These are phyloP conservation scores for Nomada ferruginata DNA, from an alignment of 2,888 invertebrate genomes.

Conservation along the genomic window DNA sequence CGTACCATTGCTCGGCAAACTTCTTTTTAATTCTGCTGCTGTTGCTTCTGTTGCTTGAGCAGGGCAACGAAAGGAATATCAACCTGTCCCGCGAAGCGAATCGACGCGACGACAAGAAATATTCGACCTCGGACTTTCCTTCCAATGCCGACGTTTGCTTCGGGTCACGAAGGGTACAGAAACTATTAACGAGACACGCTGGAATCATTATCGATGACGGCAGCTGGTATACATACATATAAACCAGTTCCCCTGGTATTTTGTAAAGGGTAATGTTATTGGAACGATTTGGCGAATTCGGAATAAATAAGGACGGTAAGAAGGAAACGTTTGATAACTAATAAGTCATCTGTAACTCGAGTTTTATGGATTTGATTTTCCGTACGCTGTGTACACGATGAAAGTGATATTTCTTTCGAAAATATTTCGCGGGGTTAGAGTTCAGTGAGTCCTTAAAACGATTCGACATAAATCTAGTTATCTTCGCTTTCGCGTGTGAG, in stretches of 20 bases:
- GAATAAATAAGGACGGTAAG: too few species aligned
- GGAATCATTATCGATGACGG: background rate
- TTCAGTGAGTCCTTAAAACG: background rate
- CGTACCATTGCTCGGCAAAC: background rate
- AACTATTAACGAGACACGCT: slow-evolving; percentile 15
- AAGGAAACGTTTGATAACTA: too few species aligned
- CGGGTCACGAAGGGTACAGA: slow-evolving; percentile 4
- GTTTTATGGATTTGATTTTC: too few species aligned
- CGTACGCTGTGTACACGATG: too few species aligned
- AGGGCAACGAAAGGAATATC: slow-evolving; percentile 20
- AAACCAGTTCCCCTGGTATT: background rate
- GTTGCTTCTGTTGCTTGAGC: too few species aligned
- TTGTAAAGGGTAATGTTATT: background rate
- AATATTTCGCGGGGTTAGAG: background rate
- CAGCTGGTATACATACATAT: background rate
- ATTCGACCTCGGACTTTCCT: slow-evolving; percentile 15
- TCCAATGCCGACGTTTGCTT: background rate
- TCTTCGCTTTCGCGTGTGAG: too few species aligned
- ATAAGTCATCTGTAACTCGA: too few species aligned
- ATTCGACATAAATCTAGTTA: background rate
- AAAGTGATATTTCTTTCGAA: too few species aligned
- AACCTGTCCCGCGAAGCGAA: slow-evolving; percentile 7
- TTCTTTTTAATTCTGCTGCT: slow-evolving; percentile 28
- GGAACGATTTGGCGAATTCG: background rate
- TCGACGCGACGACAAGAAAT: slow-evolving; percentile 28